Conservation (phyloP, 1,140 invertebrate species). For the Dryas iulia region DNA sequence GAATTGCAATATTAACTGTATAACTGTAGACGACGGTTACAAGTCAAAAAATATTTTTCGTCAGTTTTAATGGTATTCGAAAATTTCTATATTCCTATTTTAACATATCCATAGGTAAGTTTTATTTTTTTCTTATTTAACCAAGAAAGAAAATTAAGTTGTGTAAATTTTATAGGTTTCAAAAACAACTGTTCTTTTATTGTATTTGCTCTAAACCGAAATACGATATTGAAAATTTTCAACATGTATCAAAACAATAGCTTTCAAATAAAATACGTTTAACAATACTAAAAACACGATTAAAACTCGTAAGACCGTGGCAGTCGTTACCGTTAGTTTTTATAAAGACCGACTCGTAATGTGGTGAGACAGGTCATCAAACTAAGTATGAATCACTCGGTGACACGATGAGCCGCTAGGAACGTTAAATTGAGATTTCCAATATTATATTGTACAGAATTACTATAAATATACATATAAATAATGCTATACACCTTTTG, state of each 20-base stretch:
- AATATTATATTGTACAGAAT: neutral
- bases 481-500: neutral
- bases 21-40: no score
- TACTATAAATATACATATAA: neutral
- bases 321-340: slow-evolving; percentile 59
- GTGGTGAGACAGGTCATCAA: slow-evolving; percentile 55
- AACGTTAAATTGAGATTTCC: neutral
- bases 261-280: neutral
- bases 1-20: no score
- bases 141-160: no score
- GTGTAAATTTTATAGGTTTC: no score
- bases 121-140: no score
- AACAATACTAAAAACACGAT: slow-evolving; percentile 26
- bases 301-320: slow-evolving; percentile 25
- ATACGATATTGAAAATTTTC: neutral
- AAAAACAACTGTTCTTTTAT: no score
- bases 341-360: slow-evolving; percentile 40
- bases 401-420: slow-evolving; percentile 30
- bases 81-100: no score
- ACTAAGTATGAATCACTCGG: slow-evolving; percentile 56
- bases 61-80: no score
- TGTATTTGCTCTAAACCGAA: neutral
- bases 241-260: neutral
- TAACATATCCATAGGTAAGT: no score
- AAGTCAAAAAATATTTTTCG: no score